Percentiles rank a stretch among this genome's conserved stretches.
These are phyloP conservation scores for Isoperla grammatica DNA, from an alignment of 2,888 invertebrate species.

Conservation along the genomic window DNA sequence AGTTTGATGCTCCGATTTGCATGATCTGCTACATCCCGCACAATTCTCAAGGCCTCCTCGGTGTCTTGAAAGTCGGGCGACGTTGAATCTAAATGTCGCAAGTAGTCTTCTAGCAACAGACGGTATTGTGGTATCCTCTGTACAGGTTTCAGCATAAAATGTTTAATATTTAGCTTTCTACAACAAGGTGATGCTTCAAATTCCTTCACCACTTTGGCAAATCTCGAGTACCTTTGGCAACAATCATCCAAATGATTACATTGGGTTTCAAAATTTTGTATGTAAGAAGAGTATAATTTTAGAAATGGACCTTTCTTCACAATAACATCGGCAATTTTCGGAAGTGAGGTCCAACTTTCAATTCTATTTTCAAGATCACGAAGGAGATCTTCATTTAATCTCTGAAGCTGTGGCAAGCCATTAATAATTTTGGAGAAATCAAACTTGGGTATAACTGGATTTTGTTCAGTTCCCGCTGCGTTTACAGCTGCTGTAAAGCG, in stretches of 20 bases:
- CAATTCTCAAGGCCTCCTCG: constrained; percentile 49
- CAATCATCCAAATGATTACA: constrained; percentile 47
- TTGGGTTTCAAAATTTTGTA: constrained; percentile 49
- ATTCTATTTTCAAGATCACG: constrained; percentile 47
- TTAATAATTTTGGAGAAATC: constrained; percentile 47
- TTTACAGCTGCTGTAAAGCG: constrained; percentile 46
- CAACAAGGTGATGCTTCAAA: constrained; percentile 43
- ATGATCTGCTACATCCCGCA: constrained; percentile 53
- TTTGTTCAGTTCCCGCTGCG: constrained; percentile 36
- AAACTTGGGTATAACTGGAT: constrained; percentile 43
- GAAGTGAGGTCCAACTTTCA: constrained; percentile 44
- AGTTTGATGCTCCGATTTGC: constrained; percentile 51
- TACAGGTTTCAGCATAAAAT: constrained; percentile 62
- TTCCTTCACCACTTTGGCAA: constrained; percentile 45
- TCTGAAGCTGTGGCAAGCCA: constrained; percentile 48
- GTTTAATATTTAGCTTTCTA: constrained; percentile 51
- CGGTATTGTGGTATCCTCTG: constrained; percentile 62
- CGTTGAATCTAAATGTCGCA: constrained; percentile 47
- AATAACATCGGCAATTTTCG: constrained; percentile 51
- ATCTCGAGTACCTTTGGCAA: constrained; percentile 45
- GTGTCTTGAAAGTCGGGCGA: constrained; percentile 55
- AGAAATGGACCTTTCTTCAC: constrained; percentile 54
- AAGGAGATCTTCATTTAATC: constrained; percentile 49
- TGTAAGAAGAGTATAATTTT: constrained; percentile 52
- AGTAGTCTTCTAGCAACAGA: constrained; percentile 55